These are phyloP conservation scores for Istiophorus platypterus DNA, from an alignment of 2,113 vertebrate genomes.

Conservation along the genomic window DNA sequence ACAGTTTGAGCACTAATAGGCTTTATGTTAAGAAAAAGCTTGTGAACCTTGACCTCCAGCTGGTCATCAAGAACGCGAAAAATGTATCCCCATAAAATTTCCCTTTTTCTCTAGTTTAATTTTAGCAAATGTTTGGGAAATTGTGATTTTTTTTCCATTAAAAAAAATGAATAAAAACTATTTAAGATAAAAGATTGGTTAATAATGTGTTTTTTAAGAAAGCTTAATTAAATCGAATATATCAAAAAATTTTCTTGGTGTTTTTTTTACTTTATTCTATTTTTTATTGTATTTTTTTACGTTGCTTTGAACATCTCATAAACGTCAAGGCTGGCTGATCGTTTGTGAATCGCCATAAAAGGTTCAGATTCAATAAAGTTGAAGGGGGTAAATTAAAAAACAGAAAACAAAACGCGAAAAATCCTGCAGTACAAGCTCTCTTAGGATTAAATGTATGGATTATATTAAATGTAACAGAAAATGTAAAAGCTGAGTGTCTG, in stretches of 20 bases:
- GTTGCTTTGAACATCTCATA: neutral
- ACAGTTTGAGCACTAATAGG: neutral
- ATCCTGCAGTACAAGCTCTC: neutral
- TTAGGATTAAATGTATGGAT: neutral
- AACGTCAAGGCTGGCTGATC: conserved; percentile 12
- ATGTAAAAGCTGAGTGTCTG: neutral
- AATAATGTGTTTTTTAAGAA: neutral
- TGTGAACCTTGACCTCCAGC: conserved; percentile 28
- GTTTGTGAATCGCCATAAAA: neutral
- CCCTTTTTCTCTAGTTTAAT: neutral
- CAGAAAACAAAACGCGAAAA: no score
- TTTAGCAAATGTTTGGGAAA: no score
- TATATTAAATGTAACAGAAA: neutral
- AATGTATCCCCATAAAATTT: neutral
- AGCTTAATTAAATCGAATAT: neutral
- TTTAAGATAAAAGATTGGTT: neutral
- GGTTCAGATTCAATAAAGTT: neutral
- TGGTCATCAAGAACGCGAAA: neutral
- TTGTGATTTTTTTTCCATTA: neutral
- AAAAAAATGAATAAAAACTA: neutral
- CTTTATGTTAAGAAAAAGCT: conserved; percentile 19
- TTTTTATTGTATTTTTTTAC: no score
- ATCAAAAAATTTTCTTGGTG: neutral
- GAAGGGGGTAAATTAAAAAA: neutral
- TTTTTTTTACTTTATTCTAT: no score